These are phyloP conservation scores for Rhynchomys soricoides DNA, from an alignment of 2,113 vertebrate species.

Conservation along the genomic window DNA sequence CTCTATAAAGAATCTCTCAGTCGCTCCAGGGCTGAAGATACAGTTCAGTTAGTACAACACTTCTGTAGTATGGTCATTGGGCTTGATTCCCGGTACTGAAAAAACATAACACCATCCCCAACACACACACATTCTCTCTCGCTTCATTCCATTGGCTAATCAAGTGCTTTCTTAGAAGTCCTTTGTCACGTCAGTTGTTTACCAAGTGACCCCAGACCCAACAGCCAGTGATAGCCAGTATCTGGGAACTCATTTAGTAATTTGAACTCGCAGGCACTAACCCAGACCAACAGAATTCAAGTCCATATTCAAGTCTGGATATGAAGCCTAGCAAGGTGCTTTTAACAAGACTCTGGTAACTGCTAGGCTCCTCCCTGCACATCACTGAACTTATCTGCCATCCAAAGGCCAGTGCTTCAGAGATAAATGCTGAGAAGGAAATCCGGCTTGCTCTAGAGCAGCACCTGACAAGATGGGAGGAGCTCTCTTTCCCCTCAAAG, in stretches of 20 bases:
- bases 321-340: neutral
- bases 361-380: neutral
- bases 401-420: neutral
- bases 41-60: neutral
- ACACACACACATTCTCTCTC: too few species aligned
- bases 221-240: neutral
- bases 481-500: neutral
- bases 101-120: neutral
- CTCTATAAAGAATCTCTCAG: neutral
- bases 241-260: neutral
- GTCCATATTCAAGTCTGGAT: neutral
- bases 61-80: neutral
- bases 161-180: neutral
- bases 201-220: neutral
- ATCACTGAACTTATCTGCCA: neutral
- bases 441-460: neutral
- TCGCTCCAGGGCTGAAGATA: neutral
- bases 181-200: neutral
- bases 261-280: neutral
- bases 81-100: neutral
- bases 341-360: neutral
- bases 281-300: neutral
- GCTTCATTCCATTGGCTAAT: neutral
- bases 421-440: neutral
- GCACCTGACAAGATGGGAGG: neutral